These are phyloP conservation scores for Marronus borbonicus DNA, from an alignment of 2,888 invertebrate species.

Conservation along the genomic window DNA sequence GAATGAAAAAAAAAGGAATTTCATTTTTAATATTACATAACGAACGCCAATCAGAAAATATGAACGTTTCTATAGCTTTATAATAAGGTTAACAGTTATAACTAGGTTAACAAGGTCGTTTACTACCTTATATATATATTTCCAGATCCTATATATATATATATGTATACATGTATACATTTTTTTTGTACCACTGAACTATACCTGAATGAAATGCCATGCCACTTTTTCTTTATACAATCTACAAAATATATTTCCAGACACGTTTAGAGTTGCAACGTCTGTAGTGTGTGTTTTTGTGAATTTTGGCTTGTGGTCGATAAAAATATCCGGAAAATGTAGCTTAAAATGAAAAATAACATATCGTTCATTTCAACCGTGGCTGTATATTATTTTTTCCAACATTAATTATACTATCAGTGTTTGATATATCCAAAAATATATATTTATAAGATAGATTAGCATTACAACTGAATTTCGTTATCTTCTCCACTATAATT, in stretches of 20 bases:
- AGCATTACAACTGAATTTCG: neutral
- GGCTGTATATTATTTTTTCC: too few relatives aligned
- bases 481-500: neutral
- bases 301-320: too few relatives aligned
- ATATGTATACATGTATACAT: neutral
- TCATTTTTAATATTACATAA: neutral
- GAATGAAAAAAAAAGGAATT: neutral
- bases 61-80: constrained; percentile 19
- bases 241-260: neutral
- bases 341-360: too few relatives aligned
- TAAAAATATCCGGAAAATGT: too few relatives aligned
- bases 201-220: constrained; percentile 42
- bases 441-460: too few relatives aligned
- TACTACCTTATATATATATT: constrained; percentile 15
- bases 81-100: constrained; percentile 40
- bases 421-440: too few relatives aligned
- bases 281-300: neutral
- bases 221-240: constrained; percentile 24
- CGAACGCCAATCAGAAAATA: constrained; percentile 10
- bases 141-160: constrained; percentile 15
- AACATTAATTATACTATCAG: too few relatives aligned
- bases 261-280: neutral
- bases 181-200: constrained; percentile 32
- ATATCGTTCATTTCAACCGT: too few relatives aligned
- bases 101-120: constrained; percentile 41